phyloP scores from a whole-genome alignment of 2,113 vertebrate genomes.

The Oreochromis spilurus region DNA sequence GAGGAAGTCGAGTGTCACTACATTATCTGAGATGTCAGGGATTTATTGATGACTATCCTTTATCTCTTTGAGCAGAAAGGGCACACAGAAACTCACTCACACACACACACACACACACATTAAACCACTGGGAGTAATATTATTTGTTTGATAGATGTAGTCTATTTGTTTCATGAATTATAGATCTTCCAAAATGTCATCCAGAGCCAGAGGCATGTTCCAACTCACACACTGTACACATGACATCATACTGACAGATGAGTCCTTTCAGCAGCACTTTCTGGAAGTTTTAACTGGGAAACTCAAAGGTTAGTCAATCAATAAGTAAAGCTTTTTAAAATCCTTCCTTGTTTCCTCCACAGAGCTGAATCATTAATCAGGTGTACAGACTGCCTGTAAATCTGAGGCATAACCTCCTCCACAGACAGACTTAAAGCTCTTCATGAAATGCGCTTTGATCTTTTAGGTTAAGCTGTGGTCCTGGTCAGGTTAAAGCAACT shows the following conservation, averaged over 20 bases:
- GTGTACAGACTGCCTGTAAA: neutral
- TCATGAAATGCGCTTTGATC: neutral
- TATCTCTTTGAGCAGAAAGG: constrained; percentile 9
- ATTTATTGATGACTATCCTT: constrained; percentile 56
- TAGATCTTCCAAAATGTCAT: constrained; percentile 47
- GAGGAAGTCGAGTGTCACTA: constrained; percentile 81
- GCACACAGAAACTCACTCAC: neutral
- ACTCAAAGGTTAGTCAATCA: constrained; percentile 79
- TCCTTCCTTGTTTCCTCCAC: constrained; percentile 75
- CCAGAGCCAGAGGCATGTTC: neutral
- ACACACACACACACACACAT: neutral
- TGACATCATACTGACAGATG: constrained; percentile 42
- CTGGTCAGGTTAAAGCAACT: constrained; percentile 3
- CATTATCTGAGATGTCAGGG: constrained; percentile 79
- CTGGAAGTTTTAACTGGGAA: constrained; percentile 54
- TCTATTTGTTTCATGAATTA: constrained; percentile 60
- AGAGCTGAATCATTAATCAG: constrained; percentile 44
- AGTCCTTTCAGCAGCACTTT: constrained; percentile 18
- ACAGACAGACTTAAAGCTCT: neutral
- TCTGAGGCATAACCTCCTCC: neutral
- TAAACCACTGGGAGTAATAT: constrained; percentile 37
- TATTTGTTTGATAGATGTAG: constrained; percentile 44
- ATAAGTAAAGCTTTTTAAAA: constrained; percentile 82
- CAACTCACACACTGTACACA: neutral
- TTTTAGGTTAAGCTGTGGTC: neutral